Conservation (phyloP, 1,140 invertebrate species). For the Latrodectus geometricus region DNA sequence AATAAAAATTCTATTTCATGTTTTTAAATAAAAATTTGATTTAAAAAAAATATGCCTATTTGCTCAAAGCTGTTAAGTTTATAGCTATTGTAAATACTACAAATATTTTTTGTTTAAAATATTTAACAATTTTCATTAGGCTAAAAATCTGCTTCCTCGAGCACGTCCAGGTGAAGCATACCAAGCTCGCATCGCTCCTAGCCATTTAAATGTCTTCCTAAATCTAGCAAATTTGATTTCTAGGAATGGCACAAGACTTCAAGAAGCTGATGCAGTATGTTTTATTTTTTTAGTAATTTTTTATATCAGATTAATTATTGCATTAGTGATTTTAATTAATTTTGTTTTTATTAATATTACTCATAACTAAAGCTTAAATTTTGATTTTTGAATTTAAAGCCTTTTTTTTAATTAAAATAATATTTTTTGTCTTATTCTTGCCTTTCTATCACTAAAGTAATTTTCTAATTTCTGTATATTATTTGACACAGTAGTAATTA, state of each 20-base stretch:
- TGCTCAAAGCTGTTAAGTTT: no score
- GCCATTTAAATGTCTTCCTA: slow-evolving; percentile 95
- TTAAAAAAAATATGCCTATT: no score
- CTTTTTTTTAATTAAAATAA: not conserved
- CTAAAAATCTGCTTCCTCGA: slow-evolving; percentile 82
- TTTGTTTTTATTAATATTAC: not conserved
- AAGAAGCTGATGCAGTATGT: slow-evolving; percentile 86
- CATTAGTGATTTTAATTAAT: not conserved
- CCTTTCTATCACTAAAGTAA: no score
- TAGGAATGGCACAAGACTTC: slow-evolving; percentile 88
- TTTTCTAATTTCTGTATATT: no score
- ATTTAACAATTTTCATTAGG: slow-evolving; percentile 72
- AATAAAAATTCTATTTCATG: no score
- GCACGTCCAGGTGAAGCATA: slow-evolving; percentile 85
- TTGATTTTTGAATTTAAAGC: not conserved
- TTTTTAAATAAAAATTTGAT: no score
- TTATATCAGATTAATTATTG: not conserved
- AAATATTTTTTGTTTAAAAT: not conserved
- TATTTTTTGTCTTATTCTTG: not conserved
- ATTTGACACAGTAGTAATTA: no score
- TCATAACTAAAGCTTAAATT: not conserved
- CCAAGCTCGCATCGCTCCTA: slow-evolving; percentile 94
- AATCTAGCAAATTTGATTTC: slow-evolving; percentile 96
- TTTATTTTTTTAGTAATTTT: slow-evolving; percentile 8
- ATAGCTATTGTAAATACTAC: no score